Base-by-base conservation (phyloP, 2,113 vertebrate genomes). In the Chroicocephalus ridibundus region DNA sequence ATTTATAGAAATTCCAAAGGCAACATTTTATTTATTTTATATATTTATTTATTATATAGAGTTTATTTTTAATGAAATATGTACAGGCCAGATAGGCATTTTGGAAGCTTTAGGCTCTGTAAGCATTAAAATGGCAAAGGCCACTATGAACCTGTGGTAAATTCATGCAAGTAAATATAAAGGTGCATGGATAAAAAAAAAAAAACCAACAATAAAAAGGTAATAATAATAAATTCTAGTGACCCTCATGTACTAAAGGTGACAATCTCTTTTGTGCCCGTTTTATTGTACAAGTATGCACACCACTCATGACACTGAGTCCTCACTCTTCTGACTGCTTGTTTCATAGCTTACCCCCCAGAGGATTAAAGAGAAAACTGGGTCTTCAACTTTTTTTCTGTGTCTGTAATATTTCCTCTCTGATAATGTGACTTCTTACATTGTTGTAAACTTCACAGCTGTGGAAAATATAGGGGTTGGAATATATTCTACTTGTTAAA, bases 41-140 rank as follows among this genome's bases (percentile, higher is more conserved):
- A 98, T 98, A 98, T 98, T 98, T 98, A 98, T 99, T 99, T 99
- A 98, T 99, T 99, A 98, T 98, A 99, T 98, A 99, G 98, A 99
- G 98, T 99, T 99, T 99, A 99, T 99, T 99, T 99, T 99, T 99
- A 99, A 99, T 99, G 98, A 98, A 98, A 98, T 98, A 98, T 98
- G 98, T 99, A 99, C 98, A 99, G 98, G 98, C 98, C 98, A 98
- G 98, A 98, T 99, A 98, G 98, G 98, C 98, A 98, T 98, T 98
- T 98, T 98, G 98, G 98, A 98, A 98, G 98, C 98, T 98, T 98
- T 98, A 98, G 98, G 98, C 98, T 98, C 97, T 98, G 98, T 98
- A 98, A 98, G 97, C 98, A 97, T 98, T 98, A 96, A 97, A 97
- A 97, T 97, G 98, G 97, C 97, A 96, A 98, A 98, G 98, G 98